phyloP scores from a whole-genome alignment of 2,113 vertebrate genomes.

The Anolis sagrei region DNA sequence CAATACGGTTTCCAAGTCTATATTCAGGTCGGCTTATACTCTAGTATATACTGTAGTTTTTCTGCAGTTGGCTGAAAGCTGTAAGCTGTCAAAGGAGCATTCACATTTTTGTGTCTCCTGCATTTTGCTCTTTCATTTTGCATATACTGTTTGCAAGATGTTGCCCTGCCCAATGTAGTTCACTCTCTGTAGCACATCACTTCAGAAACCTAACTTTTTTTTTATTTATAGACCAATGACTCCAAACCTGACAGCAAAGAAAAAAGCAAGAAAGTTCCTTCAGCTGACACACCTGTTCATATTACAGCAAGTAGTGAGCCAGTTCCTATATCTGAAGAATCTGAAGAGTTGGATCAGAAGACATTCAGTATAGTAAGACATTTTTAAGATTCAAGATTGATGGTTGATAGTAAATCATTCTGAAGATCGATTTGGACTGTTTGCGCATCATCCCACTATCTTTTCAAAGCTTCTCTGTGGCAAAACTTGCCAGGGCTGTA shows the following conservation, averaged over 20 bases:
- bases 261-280: constrained; percentile 82
- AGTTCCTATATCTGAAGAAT: constrained; percentile 88
- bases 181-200: background rate
- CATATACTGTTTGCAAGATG: background rate
- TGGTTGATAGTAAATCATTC: background rate
- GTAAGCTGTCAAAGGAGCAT: background rate
- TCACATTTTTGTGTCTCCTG: background rate
- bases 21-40: no score
- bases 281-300: constrained; percentile 85
- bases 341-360: constrained; percentile 97
- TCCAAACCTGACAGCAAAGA: constrained; percentile 86
- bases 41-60: no score
- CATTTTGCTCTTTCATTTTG: background rate
- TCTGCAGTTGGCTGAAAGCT: background rate
- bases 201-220: constrained; percentile 18
- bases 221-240: constrained; percentile 78
- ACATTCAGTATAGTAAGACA: constrained; percentile 95
- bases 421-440: background rate
- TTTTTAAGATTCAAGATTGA: background rate
- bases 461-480: background rate
- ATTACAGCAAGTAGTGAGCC: constrained; percentile 88
- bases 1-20: no score
- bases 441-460: background rate
- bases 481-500: background rate
- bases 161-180: background rate